Evolutionary conservation across 2,888 invertebrate genomes (phyloP), one percentile per base, ranked within the genome.

Genomic region (Eueremaeus valkanovi): DNA sequence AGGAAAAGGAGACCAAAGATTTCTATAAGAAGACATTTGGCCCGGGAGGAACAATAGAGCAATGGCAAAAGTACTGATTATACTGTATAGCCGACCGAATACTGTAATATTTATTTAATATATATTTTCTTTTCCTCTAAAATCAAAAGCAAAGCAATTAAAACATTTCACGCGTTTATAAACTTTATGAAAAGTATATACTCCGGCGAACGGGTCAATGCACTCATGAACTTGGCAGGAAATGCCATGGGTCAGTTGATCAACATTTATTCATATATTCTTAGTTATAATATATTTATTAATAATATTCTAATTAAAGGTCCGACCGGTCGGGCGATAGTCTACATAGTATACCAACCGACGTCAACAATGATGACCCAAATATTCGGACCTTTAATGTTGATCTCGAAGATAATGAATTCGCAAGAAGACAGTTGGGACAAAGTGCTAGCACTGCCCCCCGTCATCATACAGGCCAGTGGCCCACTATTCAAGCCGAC

Each of bases 331-430:
- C 18, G 66, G 31, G 6, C 66, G 40, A 3, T 66, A 3, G 9
- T n/a, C 3, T 66, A 36, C 31, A 66, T 66, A 0, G 36, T 36
- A 18, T 66, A 66, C 31, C 36, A n/a, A 11, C 40, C 66, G 16
- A 13, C 36, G 21, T 3, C 40, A 66, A 24, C 40, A 21, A 21
- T 66, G 66, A 1, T 36, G 2, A 33, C 36, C 21, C 66, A 66
- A n/a, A 40, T 66, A 9, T 66, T 66, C 40, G 66, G 66, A 9
- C 66, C 66, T 8, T 13, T 66, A 8, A 5, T 66, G 1, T 24
- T 66, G 36, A 66, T 66, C 1, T 40, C 66, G n/a, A 66, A n/a
- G 40, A 33, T 66, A 6, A 36, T 66, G 66, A n/a, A 8, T 13
- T 9, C 33, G 3, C 8, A 66, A 5, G 36, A n/a, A 21, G 36